phyloP scores from a whole-genome alignment of 2,113 vertebrate genomes.

The Tor tambroides region DNA sequence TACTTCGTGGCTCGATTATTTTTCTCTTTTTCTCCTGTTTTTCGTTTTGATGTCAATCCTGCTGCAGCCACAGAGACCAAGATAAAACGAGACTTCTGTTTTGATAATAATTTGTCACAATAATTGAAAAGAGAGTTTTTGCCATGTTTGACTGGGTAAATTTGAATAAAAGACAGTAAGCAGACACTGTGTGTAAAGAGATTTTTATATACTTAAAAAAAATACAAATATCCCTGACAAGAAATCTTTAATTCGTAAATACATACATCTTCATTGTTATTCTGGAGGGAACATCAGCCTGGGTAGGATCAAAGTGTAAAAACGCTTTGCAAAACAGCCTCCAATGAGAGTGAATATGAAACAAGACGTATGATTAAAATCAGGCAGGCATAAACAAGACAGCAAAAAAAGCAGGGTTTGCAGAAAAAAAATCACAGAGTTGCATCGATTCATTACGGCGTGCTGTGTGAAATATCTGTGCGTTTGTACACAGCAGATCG shows the following conservation, averaged over 20 bases:
- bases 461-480: conserved; percentile 16
- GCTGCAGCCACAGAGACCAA: conserved; percentile 18
- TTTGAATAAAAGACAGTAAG: conserved; percentile 50
- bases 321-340: conserved; percentile 39
- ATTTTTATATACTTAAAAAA: conserved; percentile 24
- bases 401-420: conserved; percentile 21
- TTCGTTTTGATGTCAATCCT: conserved; percentile 41
- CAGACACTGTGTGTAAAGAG: conserved; percentile 26
- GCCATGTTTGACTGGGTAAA: conserved; percentile 40
- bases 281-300: conserved; percentile 20
- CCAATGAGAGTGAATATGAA: conserved; percentile 48
- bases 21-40: conserved; percentile 30
- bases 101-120: conserved; percentile 54
- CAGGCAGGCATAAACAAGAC: conserved; percentile 40
- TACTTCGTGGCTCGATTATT: conserved; percentile 47
- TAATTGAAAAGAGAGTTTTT: conserved; percentile 34
- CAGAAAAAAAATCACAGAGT: neutral
- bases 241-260: conserved; percentile 39
- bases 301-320: conserved; percentile 48
- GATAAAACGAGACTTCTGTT: conserved; percentile 43
- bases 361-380: conserved; percentile 56
- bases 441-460: neutral
- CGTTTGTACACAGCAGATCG: neutral
- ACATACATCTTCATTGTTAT: neutral
- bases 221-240: conserved; percentile 22